These are phyloP conservation scores for Casuarius casuarius DNA, from an alignment of 2,113 vertebrate genomes.

Conservation along the genomic window DNA sequence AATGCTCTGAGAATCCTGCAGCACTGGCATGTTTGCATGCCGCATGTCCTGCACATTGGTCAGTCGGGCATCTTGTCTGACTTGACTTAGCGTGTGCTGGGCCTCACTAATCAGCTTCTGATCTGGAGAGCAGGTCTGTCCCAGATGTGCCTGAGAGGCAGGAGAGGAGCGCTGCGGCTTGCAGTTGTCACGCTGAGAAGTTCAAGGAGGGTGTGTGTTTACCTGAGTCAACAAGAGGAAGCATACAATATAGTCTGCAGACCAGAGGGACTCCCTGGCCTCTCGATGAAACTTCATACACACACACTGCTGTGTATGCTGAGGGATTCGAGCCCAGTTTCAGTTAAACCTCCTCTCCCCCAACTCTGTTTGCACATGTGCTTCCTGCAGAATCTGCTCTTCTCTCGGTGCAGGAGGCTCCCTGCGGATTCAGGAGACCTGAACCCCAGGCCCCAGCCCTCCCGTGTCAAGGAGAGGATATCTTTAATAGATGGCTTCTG, in stretches of 20 bases:
- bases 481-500: background rate
- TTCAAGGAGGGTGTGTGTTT: background rate
- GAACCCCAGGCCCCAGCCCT: background rate
- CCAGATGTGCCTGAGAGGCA: background rate
- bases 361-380: background rate
- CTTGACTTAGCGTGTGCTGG: too few relatives aligned
- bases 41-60: background rate
- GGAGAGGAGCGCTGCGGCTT: background rate
- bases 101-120: background rate
- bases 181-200: background rate
- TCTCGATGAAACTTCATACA: background rate
- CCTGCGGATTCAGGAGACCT: rapidly evolving
- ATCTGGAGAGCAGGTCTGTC: background rate
- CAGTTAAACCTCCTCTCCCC: background rate
- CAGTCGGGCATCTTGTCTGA: background rate
- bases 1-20: rapidly evolving
- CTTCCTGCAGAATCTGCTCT: background rate
- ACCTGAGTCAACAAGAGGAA: background rate
- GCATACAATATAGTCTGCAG: rapidly evolving
- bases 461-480: rapidly evolving
- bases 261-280: background rate
- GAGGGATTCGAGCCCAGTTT: background rate
- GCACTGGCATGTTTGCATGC: rapidly evolving
- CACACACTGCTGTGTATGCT: rapidly evolving
- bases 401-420: background rate